Base-by-base conservation (phyloP, 2,113 vertebrate species). In the Onychostruthus taczanowskii region DNA sequence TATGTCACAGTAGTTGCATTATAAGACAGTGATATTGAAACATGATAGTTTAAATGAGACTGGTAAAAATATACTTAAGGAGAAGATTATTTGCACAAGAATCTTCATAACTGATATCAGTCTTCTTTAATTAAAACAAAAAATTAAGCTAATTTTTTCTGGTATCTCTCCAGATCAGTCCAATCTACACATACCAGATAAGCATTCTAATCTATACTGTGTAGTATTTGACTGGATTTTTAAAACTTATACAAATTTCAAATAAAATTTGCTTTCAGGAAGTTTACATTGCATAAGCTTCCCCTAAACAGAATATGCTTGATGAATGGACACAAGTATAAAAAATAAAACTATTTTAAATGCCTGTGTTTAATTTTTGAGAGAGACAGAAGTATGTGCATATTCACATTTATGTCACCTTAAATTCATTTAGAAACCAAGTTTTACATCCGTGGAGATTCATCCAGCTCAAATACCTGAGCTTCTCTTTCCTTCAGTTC, bases 91-190 rank as follows among this genome's bases (percentile, higher is more conserved):
- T 23, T 72, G 87, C 52, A 82, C 41, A 82, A 93, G 46, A 52
- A 85, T 49, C 20, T 75, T 83, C 74, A 23, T 49, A 91, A 92
- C 53, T 2, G 4, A 16, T 55, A 43, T 1, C 43, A 92, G n/a
- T 39, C 66, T 64, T 72, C 18, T 64, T 77, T 68, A 87, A 95
- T 91, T 94, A 91, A 82, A 89, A 92, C 49, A 94, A 75, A 92
- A 84, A 91, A 46, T 92, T 72, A 79, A 19, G 44, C 20, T 70
- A 23, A 8, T 53, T 72, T 95, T 84, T 87, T 63, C 33, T 74
- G 11, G 44, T 79, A 13, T 53, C 66, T 87, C 49, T 47, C 31
- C 11, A 82, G 9, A 92, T 78, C 69, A 49, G 31, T 78, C 39
- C 52, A 52, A 89, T 43, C 44, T 33, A 88, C n/a, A 63, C 16